Base-by-base conservation (phyloP, 2,113 vertebrate genomes). In the Epinephelus lanceolatus region DNA sequence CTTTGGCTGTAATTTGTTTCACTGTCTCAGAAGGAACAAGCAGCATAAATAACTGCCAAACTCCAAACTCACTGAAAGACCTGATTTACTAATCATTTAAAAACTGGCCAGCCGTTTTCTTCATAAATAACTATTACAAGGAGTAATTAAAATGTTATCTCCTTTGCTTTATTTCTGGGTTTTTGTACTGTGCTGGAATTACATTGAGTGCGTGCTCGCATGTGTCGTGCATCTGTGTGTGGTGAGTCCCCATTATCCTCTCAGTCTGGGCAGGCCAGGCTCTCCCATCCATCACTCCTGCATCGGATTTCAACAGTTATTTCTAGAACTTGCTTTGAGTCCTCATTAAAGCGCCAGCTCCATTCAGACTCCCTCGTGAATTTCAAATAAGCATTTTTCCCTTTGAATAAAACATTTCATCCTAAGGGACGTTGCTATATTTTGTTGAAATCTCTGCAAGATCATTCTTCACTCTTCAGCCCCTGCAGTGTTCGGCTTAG, bases 401-500 rank as follows among this genome's bases (percentile, higher is more conserved):
- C 66, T 90, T 84, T 94, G 89, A 94, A 93, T 94, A 89, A 93
- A 94, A 86, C 83, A 89, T 91, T 73, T 86, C 57, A 47, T 85
- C 83, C 79, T 67, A 60, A 79, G 89, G 84, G 83, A 81, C 53
- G 40, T 82, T 77, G 79, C 55, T 83, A 83, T 81, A 86, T 91
- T 93, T 94, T 75, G 71, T 78, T 62, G 19, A 86, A 77, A 72
- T 80, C 67, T 89, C 83, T 78, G 82, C 70, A 69, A 87, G 81
- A 82, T 92, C 23, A 70, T 89, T 87, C 63, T 90, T 82, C 83
- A 78, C 69, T 78, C 65, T 82, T 88, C 66, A 78, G 51, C 21
- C 88, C 83, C 90, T 85, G 78, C 51, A n/a, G 79, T 59, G 23
- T 40, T 80, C 59, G 19, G 45, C 68, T 76, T 66, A 37, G 2